Evolutionary conservation across 92 coral and sea anemone genomes (phyloP).

Genomic region (Epizoanthus illoricatus): DNA sequence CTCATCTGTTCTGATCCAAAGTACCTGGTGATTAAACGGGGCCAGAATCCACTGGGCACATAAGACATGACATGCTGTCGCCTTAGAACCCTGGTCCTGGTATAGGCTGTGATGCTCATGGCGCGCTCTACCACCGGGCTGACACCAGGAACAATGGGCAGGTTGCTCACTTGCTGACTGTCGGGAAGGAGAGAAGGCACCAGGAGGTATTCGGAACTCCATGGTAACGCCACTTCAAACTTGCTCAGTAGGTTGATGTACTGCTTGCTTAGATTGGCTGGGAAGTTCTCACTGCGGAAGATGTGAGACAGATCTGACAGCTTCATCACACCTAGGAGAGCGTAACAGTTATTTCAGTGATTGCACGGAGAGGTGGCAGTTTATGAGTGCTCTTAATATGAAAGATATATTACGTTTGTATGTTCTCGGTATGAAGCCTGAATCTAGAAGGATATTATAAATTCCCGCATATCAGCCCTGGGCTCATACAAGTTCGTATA

Average conservation of each 20-base stretch:
- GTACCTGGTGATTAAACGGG: slow-evolving; percentile 93
- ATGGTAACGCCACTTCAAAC: slow-evolving; percentile 94
- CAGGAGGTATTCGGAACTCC: slow-evolving; percentile 90
- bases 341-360: not conserved
- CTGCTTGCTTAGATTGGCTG: slow-evolving; percentile 91
- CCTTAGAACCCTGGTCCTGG: slow-evolving; percentile 82
- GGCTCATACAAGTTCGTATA: no score
- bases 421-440: no score
- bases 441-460: no score
- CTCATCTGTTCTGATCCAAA: no score
- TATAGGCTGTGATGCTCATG: slow-evolving; percentile 89
- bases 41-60: slow-evolving; percentile 99
- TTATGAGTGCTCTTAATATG: no score
- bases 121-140: slow-evolving; percentile 80
- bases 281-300: slow-evolving; percentile 95
- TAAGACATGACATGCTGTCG: slow-evolving; percentile 97
- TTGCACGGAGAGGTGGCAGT: not conserved
- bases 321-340: slow-evolving; percentile 84
- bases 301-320: slow-evolving; percentile 94
- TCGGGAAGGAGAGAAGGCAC: slow-evolving; percentile 99
- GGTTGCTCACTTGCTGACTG: slow-evolving; percentile 80
- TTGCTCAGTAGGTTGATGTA: slow-evolving; percentile 93
- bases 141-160: slow-evolving; percentile 85
- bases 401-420: no score
- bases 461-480: no score